phyloP scores from a whole-genome alignment of 1,140 invertebrate genomes.

The Metopolophium dirhodum region DNA sequence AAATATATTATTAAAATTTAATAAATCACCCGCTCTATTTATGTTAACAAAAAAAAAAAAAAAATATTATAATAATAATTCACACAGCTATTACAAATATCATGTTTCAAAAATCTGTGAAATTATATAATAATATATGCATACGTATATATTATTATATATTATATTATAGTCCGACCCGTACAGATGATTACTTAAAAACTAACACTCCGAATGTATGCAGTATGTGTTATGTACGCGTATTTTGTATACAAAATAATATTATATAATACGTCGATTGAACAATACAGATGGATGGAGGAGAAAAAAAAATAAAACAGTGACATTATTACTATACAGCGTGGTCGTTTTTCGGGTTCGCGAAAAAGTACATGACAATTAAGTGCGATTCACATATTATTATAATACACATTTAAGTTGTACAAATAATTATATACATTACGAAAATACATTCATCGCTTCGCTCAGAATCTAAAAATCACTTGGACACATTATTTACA shows the following conservation, averaged over 20 bases:
- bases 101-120: slow-evolving; percentile 20
- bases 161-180: neutral
- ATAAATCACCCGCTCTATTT: slow-evolving; percentile 21
- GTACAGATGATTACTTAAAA: slow-evolving; percentile 1
- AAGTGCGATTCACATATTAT: slow-evolving; percentile 39
- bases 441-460: no score
- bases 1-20: neutral
- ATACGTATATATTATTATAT: neutral
- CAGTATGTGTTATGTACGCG: neutral
- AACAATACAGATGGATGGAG: slow-evolving; percentile 14
- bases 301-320: neutral
- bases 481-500: slow-evolving; percentile 42
- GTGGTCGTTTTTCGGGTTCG: neutral
- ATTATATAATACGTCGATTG: neutral
- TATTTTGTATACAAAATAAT: slow-evolving; percentile 10
- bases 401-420: slow-evolving; percentile 33
- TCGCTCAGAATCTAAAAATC: no score
- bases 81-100: neutral
- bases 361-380: slow-evolving; percentile 50
- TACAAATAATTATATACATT: slow-evolving; percentile 46
- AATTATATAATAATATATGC: neutral
- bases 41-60: neutral
- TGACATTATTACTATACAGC: neutral
- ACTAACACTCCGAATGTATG: slow-evolving; percentile 2
- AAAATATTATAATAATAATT: slow-evolving; percentile 25